Evolutionary conservation across 1,140 invertebrate species (phyloP), one percentile per base, ranked within the genome.

Genomic region (Sesamia nonagrioides): DNA sequence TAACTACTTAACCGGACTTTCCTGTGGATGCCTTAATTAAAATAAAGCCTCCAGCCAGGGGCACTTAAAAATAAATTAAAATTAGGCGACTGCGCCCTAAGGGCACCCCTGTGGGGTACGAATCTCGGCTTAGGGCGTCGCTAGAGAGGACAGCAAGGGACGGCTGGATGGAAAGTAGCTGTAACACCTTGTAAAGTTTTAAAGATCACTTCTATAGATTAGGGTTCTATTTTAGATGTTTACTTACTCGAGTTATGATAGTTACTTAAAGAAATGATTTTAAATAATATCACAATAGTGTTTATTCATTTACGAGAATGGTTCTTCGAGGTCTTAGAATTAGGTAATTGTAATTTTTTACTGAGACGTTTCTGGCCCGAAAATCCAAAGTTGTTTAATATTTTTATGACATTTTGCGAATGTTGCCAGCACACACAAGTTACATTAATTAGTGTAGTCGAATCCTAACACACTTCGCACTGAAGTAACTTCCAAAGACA

Each of bases 361-460:
- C 15, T 50, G 45, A 15, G 6, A 50, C 11, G 13, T 50, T 50
- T 45, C 9, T 45, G 37, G 37, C 2, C 9, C 6, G 9, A 8
- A n/a, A 50, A 11, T 50, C 15, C 45, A 0, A 50, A 50, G 45
- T n/a, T 4, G 13, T 0, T 56, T 6, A 21, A 21, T 9, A 42
- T 35, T 33, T 60, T 60, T 1, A 11, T 63, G 42, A 63, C 42
- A 18, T 8, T 8, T 2, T 8, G 8, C 15, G 35, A 42, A 40
- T 40, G 35, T 18, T 13, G 17, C 8, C 13, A n/a, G 58, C 17
- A 15, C 33, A 37, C 35, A 42, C 17, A 37, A 21, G 66, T 27
- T 33, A 27, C 45, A 48, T 69, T 69, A 69, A 69, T 69, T 69
- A 48, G n/a, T 69, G 66, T 69, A 48, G 40, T 48, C 66, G 33